A percentile compares a stretch with the other conserved stretches of the same genome.
Conservation (phyloP, 2,113 vertebrate genomes). For the Recurvirostra avosetta region DNA sequence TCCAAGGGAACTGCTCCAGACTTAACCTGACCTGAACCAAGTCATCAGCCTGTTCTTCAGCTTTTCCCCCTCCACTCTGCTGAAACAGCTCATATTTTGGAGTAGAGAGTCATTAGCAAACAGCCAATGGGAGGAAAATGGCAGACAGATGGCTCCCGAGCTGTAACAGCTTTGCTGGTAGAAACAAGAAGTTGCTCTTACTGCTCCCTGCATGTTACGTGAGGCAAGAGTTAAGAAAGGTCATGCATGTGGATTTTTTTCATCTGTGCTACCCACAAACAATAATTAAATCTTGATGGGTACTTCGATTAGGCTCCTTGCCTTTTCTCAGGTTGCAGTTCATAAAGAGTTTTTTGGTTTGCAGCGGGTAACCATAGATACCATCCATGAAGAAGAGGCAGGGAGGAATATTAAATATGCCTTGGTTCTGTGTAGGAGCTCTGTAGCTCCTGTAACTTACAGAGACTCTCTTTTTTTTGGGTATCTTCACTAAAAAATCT, state of each 20-base stretch:
- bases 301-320: not conserved
- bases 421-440: not conserved
- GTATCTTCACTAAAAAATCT: slow-evolving; percentile 61
- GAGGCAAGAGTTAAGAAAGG: not conserved
- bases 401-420: not conserved
- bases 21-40: rapidly evolving
- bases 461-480: not conserved
- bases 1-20: not conserved
- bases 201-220: rapidly evolving
- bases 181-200: not conserved
- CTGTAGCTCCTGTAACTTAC: not conserved
- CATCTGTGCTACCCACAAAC: not conserved
- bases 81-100: not conserved
- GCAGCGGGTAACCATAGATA: not conserved
- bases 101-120: not conserved
- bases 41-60: not conserved
- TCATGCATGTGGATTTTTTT: not conserved
- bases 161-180: not conserved
- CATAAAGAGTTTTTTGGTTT: not conserved
- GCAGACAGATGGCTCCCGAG: not conserved
- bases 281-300: not conserved
- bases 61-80: not conserved
- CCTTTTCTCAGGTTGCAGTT: not conserved
- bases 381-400: not conserved
- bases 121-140: not conserved